Conservation (phyloP, 2,113 vertebrate species). For the Nipponia nippon region DNA sequence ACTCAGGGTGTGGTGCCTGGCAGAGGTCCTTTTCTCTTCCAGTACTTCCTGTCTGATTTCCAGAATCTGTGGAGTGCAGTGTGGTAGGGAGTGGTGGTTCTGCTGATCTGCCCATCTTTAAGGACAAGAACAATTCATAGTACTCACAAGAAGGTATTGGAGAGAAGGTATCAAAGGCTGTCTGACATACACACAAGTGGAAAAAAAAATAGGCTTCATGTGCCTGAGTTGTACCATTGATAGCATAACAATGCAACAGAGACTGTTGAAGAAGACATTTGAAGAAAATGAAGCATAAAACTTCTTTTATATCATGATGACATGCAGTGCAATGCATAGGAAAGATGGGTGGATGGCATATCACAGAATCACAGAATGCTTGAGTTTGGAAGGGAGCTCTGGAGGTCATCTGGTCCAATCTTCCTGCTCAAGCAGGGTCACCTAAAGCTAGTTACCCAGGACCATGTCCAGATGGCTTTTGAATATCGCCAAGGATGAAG, state of each 20-base stretch:
- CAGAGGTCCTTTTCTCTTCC: background rate
- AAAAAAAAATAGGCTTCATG: background rate
- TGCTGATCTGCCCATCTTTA: background rate
- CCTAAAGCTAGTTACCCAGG: background rate
- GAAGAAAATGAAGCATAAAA: background rate
- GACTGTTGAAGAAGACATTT: background rate
- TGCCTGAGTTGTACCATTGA: background rate
- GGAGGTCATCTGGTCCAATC: background rate
- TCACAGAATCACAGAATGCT: background rate
- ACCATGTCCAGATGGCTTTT: background rate
- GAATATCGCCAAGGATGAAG: background rate
- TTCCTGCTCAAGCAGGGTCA: background rate
- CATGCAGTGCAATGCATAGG: background rate
- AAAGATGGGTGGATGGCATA: background rate
- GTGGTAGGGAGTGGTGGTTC: background rate
- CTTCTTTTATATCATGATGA: background rate
- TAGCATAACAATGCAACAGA: background rate
- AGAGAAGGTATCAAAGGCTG: background rate
- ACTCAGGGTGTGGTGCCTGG: background rate
- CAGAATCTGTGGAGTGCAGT: background rate
- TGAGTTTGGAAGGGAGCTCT: background rate
- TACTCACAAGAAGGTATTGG: background rate
- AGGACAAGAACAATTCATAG: background rate
- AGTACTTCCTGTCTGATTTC: background rate
- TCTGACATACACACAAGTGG: background rate